These are phyloP conservation scores for Zosterops borbonicus DNA, from an alignment of 2,113 vertebrate genomes.

Conservation along the genomic window DNA sequence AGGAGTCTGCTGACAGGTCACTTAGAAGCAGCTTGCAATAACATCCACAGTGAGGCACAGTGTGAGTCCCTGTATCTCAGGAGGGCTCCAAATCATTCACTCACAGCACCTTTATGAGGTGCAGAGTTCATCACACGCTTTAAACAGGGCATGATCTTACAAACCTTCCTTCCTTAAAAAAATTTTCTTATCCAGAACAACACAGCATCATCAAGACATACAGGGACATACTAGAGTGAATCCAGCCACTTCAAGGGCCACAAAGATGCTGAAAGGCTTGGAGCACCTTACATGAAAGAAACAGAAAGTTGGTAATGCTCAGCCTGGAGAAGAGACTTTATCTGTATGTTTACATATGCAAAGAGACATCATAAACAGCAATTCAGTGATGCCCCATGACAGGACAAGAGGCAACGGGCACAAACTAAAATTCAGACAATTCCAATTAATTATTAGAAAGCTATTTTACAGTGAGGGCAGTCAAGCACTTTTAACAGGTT, in stretches of 20 bases:
- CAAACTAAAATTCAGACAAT: neutral
- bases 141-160: neutral
- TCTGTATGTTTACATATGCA: neutral
- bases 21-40: neutral
- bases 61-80: neutral
- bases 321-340: neutral
- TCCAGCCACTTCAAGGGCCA: neutral
- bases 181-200: neutral
- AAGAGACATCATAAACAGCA: neutral
- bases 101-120: neutral
- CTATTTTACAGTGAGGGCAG: neutral
- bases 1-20: neutral
- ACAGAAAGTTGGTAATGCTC: neutral
- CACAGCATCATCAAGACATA: neutral
- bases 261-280: neutral
- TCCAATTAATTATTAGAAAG: neutral
- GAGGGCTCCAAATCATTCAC: neutral
- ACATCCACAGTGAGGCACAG: neutral
- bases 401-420: neutral
- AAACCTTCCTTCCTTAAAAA: neutral
- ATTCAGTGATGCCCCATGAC: neutral
- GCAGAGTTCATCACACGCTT: neutral
- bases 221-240: neutral
- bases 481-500: neutral
- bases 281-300: neutral